Evolutionary conservation across 1,140 invertebrate species (phyloP).

Genomic region (Drosophila mayri): DNA sequence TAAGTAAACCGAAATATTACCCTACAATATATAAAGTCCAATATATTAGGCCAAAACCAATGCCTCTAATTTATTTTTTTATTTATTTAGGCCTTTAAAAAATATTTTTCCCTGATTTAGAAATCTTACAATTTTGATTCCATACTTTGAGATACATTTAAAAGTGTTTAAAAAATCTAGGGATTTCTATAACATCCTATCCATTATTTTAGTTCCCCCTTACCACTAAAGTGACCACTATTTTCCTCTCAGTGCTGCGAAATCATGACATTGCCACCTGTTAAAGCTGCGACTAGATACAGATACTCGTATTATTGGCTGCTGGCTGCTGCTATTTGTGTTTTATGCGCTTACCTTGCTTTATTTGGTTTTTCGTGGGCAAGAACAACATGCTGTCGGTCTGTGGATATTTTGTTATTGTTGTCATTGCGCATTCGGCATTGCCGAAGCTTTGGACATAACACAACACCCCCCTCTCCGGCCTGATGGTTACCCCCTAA

Average conservation of each 20-base stretch:
- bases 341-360: slow-evolving; percentile 39
- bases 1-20: no score
- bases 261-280: slow-evolving; percentile 50
- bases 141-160: no score
- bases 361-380: slow-evolving; percentile 42
- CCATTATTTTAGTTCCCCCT: neutral
- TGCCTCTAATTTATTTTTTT: no score
- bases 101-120: no score
- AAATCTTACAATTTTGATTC: no score
- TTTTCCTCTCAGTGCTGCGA: slow-evolving; percentile 3
- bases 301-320: slow-evolving; percentile 20
- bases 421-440: slow-evolving; percentile 47
- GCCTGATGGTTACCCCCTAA: neutral
- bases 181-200: neutral
- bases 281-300: slow-evolving; percentile 38
- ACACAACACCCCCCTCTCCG: neutral
- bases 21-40: no score
- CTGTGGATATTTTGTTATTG: slow-evolving; percentile 14
- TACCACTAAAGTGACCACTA: no score
- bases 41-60: no score
- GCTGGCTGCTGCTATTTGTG: slow-evolving; percentile 21
- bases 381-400: slow-evolving; percentile 28
- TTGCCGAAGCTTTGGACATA: slow-evolving; percentile 32
- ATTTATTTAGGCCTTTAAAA: no score
- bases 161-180: neutral